A percentile compares a stretch with the other conserved stretches of the same genome.
These are phyloP conservation scores for Pterostichus niger DNA, from an alignment of 2,888 invertebrate genomes.

Conservation along the genomic window DNA sequence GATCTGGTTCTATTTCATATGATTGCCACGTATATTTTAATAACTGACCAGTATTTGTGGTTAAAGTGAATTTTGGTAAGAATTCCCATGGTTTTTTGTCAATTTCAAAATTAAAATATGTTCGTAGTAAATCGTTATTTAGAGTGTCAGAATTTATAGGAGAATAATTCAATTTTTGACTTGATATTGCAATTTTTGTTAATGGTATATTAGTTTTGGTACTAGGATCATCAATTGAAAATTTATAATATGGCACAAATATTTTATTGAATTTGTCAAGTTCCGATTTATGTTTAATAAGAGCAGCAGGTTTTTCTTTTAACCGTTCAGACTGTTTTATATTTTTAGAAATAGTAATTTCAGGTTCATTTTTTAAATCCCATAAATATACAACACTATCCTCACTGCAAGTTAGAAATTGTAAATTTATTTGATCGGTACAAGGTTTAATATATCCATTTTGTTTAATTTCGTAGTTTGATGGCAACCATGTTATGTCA, in stretches of 20 bases:
- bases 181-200: conserved; percentile 4
- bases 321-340: conserved; percentile 78
- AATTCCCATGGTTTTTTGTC: conserved; percentile 8
- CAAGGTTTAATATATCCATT: conserved; percentile 80
- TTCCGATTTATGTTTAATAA: conserved; percentile 81
- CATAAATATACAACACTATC: conserved; percentile 86
- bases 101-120: conserved; percentile 33
- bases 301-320: conserved; percentile 79
- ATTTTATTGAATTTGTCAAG: conserved; percentile 81
- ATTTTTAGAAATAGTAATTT: conserved; percentile 73
- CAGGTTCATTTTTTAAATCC: conserved; percentile 77
- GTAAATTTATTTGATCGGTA: conserved; percentile 75
- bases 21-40: conserved; percentile 83
- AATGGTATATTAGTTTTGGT: conserved; percentile 15
- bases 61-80: conserved; percentile 27
- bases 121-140: conserved; percentile 33
- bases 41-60: conserved; percentile 74
- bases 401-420: conserved; percentile 83
- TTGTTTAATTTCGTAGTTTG: conserved; percentile 80
- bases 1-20: conserved; percentile 82
- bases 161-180: conserved; percentile 9
- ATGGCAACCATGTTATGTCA: conserved; percentile 84
- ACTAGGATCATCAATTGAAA: conserved; percentile 76
- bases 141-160: conserved; percentile 32
- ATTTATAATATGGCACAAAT: conserved; percentile 83